Base-by-base conservation (phyloP, 2,888 invertebrate genomes). In the Lithophane socia region DNA sequence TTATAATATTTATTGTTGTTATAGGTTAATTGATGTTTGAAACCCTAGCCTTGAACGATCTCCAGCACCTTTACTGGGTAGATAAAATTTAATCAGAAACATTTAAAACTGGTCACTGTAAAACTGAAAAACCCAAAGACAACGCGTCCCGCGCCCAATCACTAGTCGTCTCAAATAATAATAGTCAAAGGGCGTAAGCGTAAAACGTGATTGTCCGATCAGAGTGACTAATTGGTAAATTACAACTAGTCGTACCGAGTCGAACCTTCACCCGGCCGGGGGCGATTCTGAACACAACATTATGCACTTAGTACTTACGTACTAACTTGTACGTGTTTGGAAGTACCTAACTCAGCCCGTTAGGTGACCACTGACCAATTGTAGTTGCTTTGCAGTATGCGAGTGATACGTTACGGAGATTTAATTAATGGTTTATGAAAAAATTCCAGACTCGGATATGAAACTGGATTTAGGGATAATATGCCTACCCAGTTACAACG, bases 171-270 rank as follows among this genome's bases (percentile, higher is more conserved):
- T 63, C 58, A 77, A 73, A 71, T 77, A 80, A 80, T 80, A 73
- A 80, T 79, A 86, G 83, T 80, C 76, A 91, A 91, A 92, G 89
- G 90, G 90, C 89, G 84, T 79, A 74, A 86, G 87, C 90, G 88
- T 87, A 87, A 88, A 91, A 85, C 92, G 91, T 91, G 92, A 93
- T 91, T 88, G 90, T 86, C 87, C 90, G 89, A 91, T 92, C 90
- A 88, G 86, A 90, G 90, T 87, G 89, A 91, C 91, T 94, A 93
- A 94, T 93, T 93, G 92, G 92, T 87, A 90, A 93, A 94, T 92
- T 92, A 91, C 90, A 77, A 77, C 83, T 85, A 88, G 58, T 65
- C 84, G 75, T 58, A 65, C 54, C 73, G 44, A 64, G 64, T 12
- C 69, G 81, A 84, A 86, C 83, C 84, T 86, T 86, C 72, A 88